Percentiles rank a stretch among this genome's conserved stretches.
Evolutionary conservation across 2,113 vertebrate genomes (phyloP).

Genomic region (Corythornis madagascariensis): DNA sequence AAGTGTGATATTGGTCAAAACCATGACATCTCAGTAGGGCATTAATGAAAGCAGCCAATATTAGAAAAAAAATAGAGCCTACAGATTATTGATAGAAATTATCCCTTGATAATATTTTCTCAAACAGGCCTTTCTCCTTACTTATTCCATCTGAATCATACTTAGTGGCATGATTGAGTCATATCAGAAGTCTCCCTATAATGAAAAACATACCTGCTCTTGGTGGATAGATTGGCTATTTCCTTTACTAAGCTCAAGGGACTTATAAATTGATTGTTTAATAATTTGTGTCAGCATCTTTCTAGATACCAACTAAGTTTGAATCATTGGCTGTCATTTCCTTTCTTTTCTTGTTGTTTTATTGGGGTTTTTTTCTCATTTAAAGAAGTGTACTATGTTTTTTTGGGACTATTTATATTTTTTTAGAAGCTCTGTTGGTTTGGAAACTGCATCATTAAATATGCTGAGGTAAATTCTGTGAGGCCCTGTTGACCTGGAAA

Average conservation of each 20-base stretch:
- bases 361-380: background rate
- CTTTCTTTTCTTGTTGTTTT: background rate
- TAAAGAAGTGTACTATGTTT: background rate
- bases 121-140: background rate
- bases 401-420: background rate
- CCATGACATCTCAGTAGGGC: background rate
- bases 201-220: background rate
- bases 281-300: background rate
- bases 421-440: background rate
- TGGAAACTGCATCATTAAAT: background rate
- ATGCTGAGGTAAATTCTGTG: background rate
- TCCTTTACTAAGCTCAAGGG: background rate
- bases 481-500: constrained; percentile 3
- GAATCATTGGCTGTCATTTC: background rate
- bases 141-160: background rate
- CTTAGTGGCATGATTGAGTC: background rate
- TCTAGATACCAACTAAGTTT: background rate
- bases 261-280: background rate
- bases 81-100: background rate
- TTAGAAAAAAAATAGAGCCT: background rate
- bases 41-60: background rate
- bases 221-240: background rate
- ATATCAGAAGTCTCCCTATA: background rate
- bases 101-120: background rate
- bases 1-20: background rate